Evolutionary conservation across 1,140 invertebrate genomes (phyloP), one percentile per base, ranked within the genome.

Genomic region (Ptiloglossa arizonensis): DNA sequence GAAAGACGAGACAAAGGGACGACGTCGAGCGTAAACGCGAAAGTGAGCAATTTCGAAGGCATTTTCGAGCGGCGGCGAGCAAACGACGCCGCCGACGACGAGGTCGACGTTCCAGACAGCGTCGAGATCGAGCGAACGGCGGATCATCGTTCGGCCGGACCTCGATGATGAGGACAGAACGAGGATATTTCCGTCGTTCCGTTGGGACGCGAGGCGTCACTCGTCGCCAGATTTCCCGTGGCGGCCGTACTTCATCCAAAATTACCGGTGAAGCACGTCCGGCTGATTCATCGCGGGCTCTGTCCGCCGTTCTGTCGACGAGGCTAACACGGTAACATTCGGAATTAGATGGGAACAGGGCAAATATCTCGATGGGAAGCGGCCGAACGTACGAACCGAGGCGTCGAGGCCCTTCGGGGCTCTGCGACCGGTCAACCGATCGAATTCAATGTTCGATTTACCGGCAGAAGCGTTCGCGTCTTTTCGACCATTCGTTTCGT

Each of bases 181-280:
- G 56, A 69, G 73, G 73, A 84, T 84, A 85, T 85, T 83, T 59
- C 82, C 72, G 68, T 52, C 52, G 69, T 76, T 66, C 83, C 79
- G 24, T 48, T 81, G 83, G 83, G 83, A 79, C 73, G 44, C 56
- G 56, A 73, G 72, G 83, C 79, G 82, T 85, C 83, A 85, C 83
- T 85, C 68, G 83, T 84, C 83, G 67, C 80, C 83, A 86, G 84
- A 86, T 86, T 86, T 86, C 84, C 84, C 84, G 84, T 78, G 84
- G 84, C 76, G 84, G 77, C 74, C 84, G 84, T 86, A 86, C 84
- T 80, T 86, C 84, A 86, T 86, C 75, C 83, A 70, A 86, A 86
- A 86, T 85, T 86, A 86, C 83, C 84, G 74, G 80, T 46, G 80
- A 86, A 81, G 79, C 82, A 82, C 74, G 70, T 81, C 71, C 83